Evolutionary conservation across 2,888 invertebrate species (phyloP).

Genomic region (Drosophila paracracens): DNA sequence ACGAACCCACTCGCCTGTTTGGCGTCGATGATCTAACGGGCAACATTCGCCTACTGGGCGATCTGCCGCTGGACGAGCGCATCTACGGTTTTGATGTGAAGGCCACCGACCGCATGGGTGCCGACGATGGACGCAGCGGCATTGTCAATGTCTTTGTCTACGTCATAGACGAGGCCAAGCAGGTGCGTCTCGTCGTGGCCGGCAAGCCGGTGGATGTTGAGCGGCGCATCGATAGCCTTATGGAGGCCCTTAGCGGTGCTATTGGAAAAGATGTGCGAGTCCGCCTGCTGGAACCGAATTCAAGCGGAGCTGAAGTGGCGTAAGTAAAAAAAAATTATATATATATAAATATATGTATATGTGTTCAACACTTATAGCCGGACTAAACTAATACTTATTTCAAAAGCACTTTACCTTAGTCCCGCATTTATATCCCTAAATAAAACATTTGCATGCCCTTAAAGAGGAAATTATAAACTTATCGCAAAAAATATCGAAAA

Average conservation of each 20-base stretch:
- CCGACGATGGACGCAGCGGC: constrained; percentile 92
- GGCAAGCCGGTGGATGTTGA: constrained; percentile 92
- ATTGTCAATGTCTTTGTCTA: constrained; percentile 95
- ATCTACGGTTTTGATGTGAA: constrained; percentile 95
- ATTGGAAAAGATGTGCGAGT: constrained; percentile 93
- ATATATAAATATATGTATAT: no score
- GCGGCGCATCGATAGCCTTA: constrained; percentile 89
- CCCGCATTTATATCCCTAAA: no score
- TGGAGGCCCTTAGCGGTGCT: constrained; percentile 88
- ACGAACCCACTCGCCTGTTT: constrained; percentile 91
- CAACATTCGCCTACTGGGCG: constrained; percentile 89
- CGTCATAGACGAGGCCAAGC: constrained; percentile 92
- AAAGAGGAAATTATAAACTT: no score
- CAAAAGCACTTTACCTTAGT: no score
- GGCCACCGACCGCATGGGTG: constrained; percentile 92
- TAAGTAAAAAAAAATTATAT: constrained; percentile 64
- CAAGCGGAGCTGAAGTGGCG: constrained; percentile 86
- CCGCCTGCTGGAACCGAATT: constrained; percentile 91
- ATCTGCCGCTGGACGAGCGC: constrained; percentile 89
- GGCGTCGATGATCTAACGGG: constrained; percentile 92
- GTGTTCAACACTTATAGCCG: no score
- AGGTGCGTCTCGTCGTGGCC: constrained; percentile 91
- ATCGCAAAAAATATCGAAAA: no score
- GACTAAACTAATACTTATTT: no score
- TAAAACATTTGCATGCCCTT: no score